Conservation (phyloP, 2,113 vertebrate genomes). For the Amazona guildingii region DNA sequence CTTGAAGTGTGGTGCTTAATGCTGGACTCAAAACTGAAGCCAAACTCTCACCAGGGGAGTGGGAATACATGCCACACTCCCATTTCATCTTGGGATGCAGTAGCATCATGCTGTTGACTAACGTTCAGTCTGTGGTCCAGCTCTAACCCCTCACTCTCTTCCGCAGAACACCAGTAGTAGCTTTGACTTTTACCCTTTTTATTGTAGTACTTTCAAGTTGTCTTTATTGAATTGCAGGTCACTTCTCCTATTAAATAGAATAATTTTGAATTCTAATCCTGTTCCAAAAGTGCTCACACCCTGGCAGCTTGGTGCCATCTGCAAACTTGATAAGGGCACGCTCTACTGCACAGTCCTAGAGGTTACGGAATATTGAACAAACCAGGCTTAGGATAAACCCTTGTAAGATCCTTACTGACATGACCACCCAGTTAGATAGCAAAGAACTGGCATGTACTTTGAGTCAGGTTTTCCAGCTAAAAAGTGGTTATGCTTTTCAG, state of each 20-base stretch:
- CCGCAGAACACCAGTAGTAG: not conserved
- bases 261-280: conserved; percentile 11
- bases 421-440: not conserved
- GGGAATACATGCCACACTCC: rapidly evolving
- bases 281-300: not conserved
- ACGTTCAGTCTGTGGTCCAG: not conserved
- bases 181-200: not conserved
- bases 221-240: not conserved
- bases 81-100: not conserved
- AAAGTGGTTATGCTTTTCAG: not conserved
- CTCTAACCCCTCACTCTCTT: not conserved
- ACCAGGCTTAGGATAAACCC: not conserved
- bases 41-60: not conserved
- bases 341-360: not conserved
- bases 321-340: not conserved
- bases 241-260: not conserved
- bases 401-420: not conserved
- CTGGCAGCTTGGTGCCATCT: not conserved
- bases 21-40: not conserved
- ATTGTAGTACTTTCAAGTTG: not conserved
- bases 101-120: not conserved
- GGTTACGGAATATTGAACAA: conserved; percentile 13
- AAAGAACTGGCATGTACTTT: not conserved
- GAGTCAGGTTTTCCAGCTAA: not conserved
- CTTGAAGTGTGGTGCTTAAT: not conserved